A percentile compares a stretch with the other conserved stretches of the same genome.
Conservation (phyloP, 2,113 vertebrate species). For the Ptilonorhynchus violaceus region DNA sequence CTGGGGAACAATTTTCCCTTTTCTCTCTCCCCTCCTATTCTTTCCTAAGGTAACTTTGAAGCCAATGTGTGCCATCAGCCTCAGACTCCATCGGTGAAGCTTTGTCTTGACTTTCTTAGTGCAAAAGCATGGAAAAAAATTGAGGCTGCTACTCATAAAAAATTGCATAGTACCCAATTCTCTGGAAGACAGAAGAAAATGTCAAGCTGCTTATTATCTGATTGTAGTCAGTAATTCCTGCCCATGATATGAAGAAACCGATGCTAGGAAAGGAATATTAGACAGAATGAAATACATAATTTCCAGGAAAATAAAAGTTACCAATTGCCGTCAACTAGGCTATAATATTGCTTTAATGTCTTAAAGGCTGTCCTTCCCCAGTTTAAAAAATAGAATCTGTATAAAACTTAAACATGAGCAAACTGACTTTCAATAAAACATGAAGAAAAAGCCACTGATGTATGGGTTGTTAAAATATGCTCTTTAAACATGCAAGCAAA, state of each 20-base stretch:
- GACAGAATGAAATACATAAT: not conserved
- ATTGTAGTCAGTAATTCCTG: not conserved
- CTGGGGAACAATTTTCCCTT: not conserved
- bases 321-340: not conserved
- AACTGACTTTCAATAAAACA: not conserved
- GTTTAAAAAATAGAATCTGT: not conserved
- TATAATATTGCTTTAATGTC: not conserved
- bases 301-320: not conserved
- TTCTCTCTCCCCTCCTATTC: not conserved
- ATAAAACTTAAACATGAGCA: not conserved
- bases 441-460: not conserved
- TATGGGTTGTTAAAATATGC: not conserved
- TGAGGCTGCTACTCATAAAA: not conserved
- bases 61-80: not conserved
- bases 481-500: not conserved
- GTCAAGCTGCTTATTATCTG: not conserved
- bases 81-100: not conserved
- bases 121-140: not conserved
- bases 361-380: not conserved
- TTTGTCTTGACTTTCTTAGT: not conserved
- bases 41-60: not conserved
- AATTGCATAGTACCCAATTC: not conserved
- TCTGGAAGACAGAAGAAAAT: not conserved
- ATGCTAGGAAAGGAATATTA: not conserved
- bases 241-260: not conserved